A percentile compares a stretch with the other conserved stretches of the same genome.
Conservation (phyloP, 2,888 invertebrate species). For the Mechanitis messenoides region DNA sequence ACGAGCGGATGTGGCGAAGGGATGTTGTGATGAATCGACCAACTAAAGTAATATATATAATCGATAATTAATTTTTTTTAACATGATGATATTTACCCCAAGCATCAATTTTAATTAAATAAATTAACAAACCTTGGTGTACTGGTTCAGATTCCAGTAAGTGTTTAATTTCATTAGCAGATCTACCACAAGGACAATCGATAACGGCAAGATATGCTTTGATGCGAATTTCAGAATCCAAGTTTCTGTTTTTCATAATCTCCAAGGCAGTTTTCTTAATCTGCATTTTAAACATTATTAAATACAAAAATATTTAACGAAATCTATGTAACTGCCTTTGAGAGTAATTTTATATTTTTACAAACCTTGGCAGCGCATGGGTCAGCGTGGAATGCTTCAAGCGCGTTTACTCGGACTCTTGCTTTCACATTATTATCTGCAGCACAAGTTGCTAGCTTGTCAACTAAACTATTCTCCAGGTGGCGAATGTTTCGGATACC, state of each 20-base stretch:
- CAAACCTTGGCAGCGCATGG: constrained; percentile 78
- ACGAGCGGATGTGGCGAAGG: constrained; percentile 85
- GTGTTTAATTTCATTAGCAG: constrained; percentile 83
- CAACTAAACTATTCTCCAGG: constrained; percentile 77
- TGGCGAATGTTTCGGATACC: constrained; percentile 87
- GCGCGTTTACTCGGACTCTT: constrained; percentile 85
- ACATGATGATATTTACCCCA: no score
- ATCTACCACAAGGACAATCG: constrained; percentile 82
- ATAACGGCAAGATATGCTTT: constrained; percentile 87
- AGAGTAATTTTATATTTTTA: background rate
- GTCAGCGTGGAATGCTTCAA: constrained; percentile 85
- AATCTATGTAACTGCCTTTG: background rate
- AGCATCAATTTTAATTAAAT: background rate
- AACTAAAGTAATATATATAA: constrained; percentile 61
- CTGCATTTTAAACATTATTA: constrained; percentile 35
- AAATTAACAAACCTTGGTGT: constrained; percentile 77
- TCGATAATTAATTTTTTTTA: background rate
- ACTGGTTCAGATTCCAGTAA: constrained; percentile 84
- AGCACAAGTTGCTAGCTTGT: constrained; percentile 79
- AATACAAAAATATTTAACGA: background rate
- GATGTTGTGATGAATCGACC: constrained; percentile 91
- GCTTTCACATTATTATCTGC: constrained; percentile 77
- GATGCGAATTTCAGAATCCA: constrained; percentile 92
- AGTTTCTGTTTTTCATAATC: constrained; percentile 82
- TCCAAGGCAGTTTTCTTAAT: constrained; percentile 73